These are phyloP conservation scores for Ia io DNA, from an alignment of 2,113 vertebrate genomes.

Conservation along the genomic window DNA sequence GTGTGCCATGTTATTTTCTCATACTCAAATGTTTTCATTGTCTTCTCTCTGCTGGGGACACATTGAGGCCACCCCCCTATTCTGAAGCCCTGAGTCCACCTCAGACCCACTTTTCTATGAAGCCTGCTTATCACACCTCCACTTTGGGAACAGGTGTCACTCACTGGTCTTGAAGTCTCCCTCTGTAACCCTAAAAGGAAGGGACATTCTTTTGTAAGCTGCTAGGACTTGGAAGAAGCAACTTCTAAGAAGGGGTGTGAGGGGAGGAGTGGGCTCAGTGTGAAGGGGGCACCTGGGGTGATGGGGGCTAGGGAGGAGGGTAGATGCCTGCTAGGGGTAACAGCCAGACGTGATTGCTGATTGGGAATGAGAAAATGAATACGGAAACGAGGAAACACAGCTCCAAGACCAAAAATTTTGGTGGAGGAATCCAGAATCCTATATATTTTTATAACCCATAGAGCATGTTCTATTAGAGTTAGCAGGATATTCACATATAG, in stretches of 20 bases:
- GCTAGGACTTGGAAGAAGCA: not conserved
- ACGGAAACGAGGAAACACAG: not conserved
- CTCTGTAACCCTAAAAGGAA: not conserved
- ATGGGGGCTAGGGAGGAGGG: not conserved
- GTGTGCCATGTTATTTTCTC: not conserved
- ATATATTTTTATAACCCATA: not conserved
- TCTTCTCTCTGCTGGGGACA: not conserved
- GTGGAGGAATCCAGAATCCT: not conserved
- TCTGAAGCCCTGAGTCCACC: not conserved
- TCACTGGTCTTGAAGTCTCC: not conserved
- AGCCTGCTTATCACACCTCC: not conserved
- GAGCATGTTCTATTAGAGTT: not conserved
- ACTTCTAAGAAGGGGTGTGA: not conserved
- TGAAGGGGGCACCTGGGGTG: too few species aligned
- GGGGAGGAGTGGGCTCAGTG: not conserved
- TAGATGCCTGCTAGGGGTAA: too few species aligned
- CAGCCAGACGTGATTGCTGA: not conserved
- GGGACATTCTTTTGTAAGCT: not conserved
- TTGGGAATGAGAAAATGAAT: not conserved
- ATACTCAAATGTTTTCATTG: rapidly evolving
- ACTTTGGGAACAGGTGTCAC: not conserved
- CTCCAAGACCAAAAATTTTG: not conserved
- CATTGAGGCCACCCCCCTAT: not conserved
- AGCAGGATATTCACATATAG: not conserved
- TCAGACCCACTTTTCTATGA: not conserved